Percentiles rank a stretch among this genome's conserved stretches.
phyloP scores from a whole-genome alignment of 2,113 vertebrate genomes.

The Ginglymostoma cirratum region DNA sequence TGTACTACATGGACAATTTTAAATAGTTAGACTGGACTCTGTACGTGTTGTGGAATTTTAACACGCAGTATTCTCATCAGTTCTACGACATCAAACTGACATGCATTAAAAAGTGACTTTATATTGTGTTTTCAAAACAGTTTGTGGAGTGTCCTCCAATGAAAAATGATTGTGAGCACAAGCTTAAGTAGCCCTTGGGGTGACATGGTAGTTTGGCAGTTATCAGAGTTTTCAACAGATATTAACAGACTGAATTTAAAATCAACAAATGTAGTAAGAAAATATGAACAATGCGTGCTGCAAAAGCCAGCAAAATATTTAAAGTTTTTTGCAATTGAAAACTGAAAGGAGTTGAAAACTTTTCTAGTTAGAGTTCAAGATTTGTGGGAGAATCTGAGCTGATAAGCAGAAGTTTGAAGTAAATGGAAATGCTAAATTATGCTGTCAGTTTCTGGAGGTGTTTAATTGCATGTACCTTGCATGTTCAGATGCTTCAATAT shows the following conservation, averaged over 20 bases:
- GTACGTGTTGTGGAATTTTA: slow-evolving; percentile 12
- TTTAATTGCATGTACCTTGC: not conserved
- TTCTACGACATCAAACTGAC: not conserved
- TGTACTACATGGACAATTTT: not conserved
- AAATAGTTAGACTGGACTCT: not conserved
- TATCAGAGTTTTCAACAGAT: not conserved
- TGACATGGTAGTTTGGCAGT: not conserved
- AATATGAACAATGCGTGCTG: not conserved
- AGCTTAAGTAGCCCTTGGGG: not conserved
- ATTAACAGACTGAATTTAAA: not conserved
- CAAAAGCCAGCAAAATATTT: not conserved
- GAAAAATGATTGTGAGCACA: not conserved
- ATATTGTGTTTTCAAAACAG: not conserved
- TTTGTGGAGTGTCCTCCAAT: not conserved
- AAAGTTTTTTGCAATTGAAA: not conserved
- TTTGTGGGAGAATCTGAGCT: not conserved
- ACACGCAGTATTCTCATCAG: not conserved
- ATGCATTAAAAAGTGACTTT: not conserved
- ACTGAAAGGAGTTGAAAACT: not conserved
- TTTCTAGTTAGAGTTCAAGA: too few species aligned
- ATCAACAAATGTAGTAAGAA: too few species aligned
- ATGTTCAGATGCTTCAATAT: not conserved
- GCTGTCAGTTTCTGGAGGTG: not conserved
- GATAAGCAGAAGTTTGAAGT: not conserved
- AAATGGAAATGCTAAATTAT: not conserved